A percentile compares a stretch with the other conserved stretches of the same genome.
Evolutionary conservation across 1,140 invertebrate species (phyloP).

Genomic region (Tachypleus tridentatus): DNA sequence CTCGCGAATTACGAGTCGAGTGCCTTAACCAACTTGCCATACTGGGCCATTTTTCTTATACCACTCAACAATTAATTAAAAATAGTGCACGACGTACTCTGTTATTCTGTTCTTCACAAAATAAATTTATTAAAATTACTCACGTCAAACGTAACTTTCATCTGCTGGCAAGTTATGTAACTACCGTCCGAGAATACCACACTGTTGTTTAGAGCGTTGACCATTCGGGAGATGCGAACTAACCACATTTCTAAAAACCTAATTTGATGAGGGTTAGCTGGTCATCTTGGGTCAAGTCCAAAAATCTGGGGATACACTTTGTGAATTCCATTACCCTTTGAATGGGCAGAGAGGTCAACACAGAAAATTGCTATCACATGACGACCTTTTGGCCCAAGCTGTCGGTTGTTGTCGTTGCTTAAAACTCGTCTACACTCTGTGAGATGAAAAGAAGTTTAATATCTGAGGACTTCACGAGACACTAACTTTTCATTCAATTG

Average conservation of each 20-base stretch:
- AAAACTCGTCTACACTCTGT: conserved; percentile 22
- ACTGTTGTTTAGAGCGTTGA: conserved; percentile 47
- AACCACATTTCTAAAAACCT: conserved; percentile 96
- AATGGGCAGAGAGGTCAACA: conserved; percentile 54
- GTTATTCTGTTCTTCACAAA: too few species aligned
- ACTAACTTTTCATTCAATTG: too few species aligned
- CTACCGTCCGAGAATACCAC: conserved; percentile 86
- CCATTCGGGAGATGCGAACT: conserved; percentile 66
- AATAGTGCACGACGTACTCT: too few species aligned
- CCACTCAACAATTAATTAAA: too few species aligned
- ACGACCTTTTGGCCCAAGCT: conserved; percentile 34
- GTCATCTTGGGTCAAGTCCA: conserved; percentile 74
- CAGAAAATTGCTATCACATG: conserved; percentile 33
- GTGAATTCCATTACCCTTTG: conserved; percentile 88
- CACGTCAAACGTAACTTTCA: conserved; percentile 89
- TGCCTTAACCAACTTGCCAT: too few species aligned
- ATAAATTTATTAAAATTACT: conserved; percentile 33
- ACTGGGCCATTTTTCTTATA: too few species aligned
- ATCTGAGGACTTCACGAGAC: too few species aligned
- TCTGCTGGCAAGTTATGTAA: conserved; percentile 65
- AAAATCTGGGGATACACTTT: conserved; percentile 79
- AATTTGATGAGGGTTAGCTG: conserved; percentile 89
- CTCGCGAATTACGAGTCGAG: too few species aligned
- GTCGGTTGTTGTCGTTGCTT: conserved; percentile 27
- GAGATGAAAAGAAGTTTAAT: too few species aligned